phyloP scores from a whole-genome alignment of 2,888 invertebrate species.

The Diaphora mendica region DNA sequence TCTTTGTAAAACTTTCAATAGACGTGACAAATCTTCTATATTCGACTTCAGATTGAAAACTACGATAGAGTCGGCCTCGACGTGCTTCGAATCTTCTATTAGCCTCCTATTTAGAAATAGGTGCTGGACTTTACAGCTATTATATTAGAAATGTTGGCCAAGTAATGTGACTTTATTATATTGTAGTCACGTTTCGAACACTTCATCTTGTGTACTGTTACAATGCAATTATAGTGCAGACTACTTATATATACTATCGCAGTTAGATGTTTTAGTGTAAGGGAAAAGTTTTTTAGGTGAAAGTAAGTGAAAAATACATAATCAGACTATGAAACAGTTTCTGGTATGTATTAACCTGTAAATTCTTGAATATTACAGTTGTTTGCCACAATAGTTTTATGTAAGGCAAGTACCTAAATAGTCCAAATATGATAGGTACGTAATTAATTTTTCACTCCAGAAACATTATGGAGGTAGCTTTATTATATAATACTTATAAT shows the following conservation, averaged over 20 bases:
- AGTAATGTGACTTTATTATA: constrained; percentile 60
- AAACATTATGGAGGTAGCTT: no score
- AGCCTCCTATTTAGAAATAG: constrained; percentile 76
- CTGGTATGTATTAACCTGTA: constrained; percentile 9
- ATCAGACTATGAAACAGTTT: constrained; percentile 51
- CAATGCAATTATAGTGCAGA: constrained; percentile 57
- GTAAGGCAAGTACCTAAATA: neutral
- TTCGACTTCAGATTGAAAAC: constrained; percentile 84
- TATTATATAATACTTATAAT: no score
- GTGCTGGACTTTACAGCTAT: constrained; percentile 71
- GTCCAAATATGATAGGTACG: no score
- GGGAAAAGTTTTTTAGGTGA: constrained; percentile 48
- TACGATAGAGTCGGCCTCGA: constrained; percentile 80
- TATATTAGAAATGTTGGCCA: constrained; percentile 66
- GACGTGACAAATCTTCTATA: constrained; percentile 85
- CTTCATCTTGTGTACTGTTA: constrained; percentile 57
- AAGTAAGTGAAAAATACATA: constrained; percentile 55
- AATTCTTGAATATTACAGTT: neutral
- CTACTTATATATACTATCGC: constrained; percentile 55
- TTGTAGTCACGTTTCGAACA: constrained; percentile 65
- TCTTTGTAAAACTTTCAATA: constrained; percentile 81
- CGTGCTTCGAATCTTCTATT: constrained; percentile 79
- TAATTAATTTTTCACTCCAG: no score
- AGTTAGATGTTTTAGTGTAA: constrained; percentile 55
- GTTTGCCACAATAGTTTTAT: neutral